These are phyloP conservation scores for Drosophila neoperkinsi DNA, from an alignment of 2,888 invertebrate genomes.

Conservation along the genomic window DNA sequence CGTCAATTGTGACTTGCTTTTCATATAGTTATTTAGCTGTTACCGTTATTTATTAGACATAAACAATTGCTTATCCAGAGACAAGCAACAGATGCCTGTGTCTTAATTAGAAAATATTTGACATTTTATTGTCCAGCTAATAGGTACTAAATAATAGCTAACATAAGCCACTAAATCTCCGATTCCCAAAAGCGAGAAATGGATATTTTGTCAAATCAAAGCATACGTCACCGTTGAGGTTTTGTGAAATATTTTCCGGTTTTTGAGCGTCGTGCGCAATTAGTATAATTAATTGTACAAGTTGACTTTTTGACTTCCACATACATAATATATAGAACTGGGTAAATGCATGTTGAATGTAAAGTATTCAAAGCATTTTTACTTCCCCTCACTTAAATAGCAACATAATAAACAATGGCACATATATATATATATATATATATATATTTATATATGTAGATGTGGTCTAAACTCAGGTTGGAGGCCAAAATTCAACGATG, in stretches of 20 bases:
- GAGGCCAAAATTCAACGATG: conserved; percentile 39
- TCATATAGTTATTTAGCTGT: conserved; percentile 39
- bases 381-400: conserved; percentile 26
- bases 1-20: conserved; percentile 63
- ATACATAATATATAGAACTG: conserved; percentile 6
- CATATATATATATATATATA: neutral
- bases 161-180: conserved; percentile 9
- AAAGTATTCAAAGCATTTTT: conserved; percentile 23
- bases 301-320: conserved; percentile 54
- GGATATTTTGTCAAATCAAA: conserved; percentile 56
- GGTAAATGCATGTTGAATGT: conserved; percentile 9
- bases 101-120: conserved; percentile 62
- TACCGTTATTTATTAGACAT: conserved; percentile 36
- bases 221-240: neutral
- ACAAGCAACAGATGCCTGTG: conserved; percentile 26
- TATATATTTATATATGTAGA: neutral
- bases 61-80: conserved; percentile 10
- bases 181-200: conserved; percentile 24
- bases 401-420: conserved; percentile 2
- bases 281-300: conserved; percentile 47
- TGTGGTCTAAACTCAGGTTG: conserved; percentile 4
- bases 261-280: conserved; percentile 28
- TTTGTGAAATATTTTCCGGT: conserved; percentile 49
- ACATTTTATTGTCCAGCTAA: conserved; percentile 47
- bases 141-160: conserved; percentile 14